Base-by-base conservation (phyloP, 2,888 invertebrate species). In the Leucozona laternaria region DNA sequence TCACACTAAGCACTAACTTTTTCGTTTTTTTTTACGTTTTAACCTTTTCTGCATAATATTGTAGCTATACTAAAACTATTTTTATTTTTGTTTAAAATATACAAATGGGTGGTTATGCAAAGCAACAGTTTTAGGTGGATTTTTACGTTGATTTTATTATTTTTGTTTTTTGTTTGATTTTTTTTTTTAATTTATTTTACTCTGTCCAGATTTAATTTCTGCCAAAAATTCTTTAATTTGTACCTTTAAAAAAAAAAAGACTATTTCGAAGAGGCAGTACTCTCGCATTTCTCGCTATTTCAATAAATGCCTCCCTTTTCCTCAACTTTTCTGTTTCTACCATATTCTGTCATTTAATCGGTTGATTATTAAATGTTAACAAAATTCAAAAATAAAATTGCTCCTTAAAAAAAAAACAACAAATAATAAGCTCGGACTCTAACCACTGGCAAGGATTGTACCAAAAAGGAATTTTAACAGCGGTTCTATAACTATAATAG, bases 391-490 rank as follows among this genome's bases (percentile, higher is more conserved):
- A 58, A n/a, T 15, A 28, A 64, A 43, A 57, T 25, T 50, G n/a
- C 68, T 73, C 31, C 53, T 17, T 11, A 43, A 58, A 70, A 77
- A 13, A 43, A 58, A 70, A 77, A 43, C 20, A 57, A 53, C 13
- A 45, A 40, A 43, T 15, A 75, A 60, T 50, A 76, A 43, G 80
- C 78, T 82, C 75, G 78, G 81, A 70, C 31, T 53, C 78, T 82
- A 82, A 86, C 70, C 64, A 78, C 48, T 70, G 86, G 40, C 64
- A 71, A 82, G 82, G 78, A 79, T 45, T 50, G 7, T 53, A 40
- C 53, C n/a, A 57, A 70, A 60, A 62, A 25, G 79, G 83, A 75
- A 20, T 76, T 76, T 40, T 71, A 45, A 71, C 57, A 71, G 64
- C 37, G 40, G 43, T 58, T 71, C 22, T 62, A 55, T 13, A n/a